Percentiles rank a stretch among this genome's conserved stretches.
Evolutionary conservation across 2,797 vertebrate genomes (phyloP).

Genomic region (Megaceryle alcyon): DNA sequence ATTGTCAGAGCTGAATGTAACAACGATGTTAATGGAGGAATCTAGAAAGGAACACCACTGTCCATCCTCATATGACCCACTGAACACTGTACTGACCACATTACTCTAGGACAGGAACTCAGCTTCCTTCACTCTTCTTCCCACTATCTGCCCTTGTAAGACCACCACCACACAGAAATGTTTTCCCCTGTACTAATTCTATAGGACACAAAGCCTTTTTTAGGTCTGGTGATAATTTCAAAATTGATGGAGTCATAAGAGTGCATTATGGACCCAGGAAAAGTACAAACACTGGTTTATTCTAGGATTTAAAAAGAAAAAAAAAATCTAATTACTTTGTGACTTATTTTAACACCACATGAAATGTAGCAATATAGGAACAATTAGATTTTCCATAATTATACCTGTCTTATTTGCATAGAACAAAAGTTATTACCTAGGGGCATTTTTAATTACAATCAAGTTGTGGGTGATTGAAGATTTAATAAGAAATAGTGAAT

Average conservation of each 20-base stretch:
- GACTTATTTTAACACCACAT: conserved; percentile 30
- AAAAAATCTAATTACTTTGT: conserved; percentile 32
- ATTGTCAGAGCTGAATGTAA: background rate
- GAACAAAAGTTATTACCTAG: conserved; percentile 73
- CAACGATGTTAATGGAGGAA: background rate
- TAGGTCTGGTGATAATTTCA: background rate
- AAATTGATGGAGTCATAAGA: background rate
- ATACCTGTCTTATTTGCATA: conserved; percentile 57
- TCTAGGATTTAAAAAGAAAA: background rate
- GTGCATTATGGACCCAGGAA: background rate
- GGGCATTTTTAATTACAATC: conserved; percentile 74
- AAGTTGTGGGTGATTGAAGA: conserved; percentile 58
- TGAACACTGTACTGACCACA: rapidly evolving
- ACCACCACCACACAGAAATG: background rate
- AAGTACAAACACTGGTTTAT: background rate
- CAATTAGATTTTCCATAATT: conserved; percentile 68
- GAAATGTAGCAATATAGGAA: conserved; percentile 52
- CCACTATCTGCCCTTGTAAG: background rate
- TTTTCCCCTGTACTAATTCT: background rate
- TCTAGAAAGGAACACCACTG: background rate
- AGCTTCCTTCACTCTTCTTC: background rate
- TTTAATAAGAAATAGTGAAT: conserved; percentile 69
- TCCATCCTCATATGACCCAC: background rate
- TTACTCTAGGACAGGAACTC: background rate
- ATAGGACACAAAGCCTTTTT: background rate